These are phyloP conservation scores for Rhabdomys pumilio DNA, from an alignment of 2,797 vertebrate genomes.

Conservation along the genomic window DNA sequence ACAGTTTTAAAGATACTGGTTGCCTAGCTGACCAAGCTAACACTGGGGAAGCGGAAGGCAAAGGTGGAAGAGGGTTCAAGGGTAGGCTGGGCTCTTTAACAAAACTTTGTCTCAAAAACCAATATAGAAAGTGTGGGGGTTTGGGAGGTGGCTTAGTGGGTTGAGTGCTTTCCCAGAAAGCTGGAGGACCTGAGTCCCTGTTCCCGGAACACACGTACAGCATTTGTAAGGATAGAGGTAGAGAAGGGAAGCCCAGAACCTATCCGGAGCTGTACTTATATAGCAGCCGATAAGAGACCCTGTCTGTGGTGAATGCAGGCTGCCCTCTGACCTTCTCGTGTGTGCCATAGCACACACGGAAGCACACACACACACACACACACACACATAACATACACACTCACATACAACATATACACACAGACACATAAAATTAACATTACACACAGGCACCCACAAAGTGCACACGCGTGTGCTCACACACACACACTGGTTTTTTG, in stretches of 20 bases:
- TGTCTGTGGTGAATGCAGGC: not conserved
- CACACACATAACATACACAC: not conserved
- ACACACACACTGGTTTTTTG: not conserved
- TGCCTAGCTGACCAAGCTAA: not conserved
- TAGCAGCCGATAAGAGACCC: no score
- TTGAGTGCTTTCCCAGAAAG: not conserved
- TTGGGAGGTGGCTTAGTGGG: not conserved
- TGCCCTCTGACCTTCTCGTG: not conserved
- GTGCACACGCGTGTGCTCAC: not conserved
- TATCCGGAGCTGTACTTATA: accelerated
- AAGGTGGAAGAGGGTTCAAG: not conserved
- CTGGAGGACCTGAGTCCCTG: not conserved
- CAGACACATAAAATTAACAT: not conserved
- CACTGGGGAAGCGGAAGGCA: not conserved
- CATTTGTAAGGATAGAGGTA: not conserved
- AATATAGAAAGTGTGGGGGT: not conserved
- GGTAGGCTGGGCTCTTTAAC: not conserved
- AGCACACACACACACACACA: not conserved
- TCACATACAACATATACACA: not conserved
- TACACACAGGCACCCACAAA: not conserved
- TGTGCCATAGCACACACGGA: not conserved
- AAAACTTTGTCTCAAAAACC: not conserved
- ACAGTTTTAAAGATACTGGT: not conserved
- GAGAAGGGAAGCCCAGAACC: not conserved
- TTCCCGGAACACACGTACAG: not conserved